A percentile compares a stretch with the other conserved stretches of the same genome.
These are phyloP conservation scores for Sinocyclocheilus anophthalmus DNA, from an alignment of 2,113 vertebrate species.

Conservation along the genomic window DNA sequence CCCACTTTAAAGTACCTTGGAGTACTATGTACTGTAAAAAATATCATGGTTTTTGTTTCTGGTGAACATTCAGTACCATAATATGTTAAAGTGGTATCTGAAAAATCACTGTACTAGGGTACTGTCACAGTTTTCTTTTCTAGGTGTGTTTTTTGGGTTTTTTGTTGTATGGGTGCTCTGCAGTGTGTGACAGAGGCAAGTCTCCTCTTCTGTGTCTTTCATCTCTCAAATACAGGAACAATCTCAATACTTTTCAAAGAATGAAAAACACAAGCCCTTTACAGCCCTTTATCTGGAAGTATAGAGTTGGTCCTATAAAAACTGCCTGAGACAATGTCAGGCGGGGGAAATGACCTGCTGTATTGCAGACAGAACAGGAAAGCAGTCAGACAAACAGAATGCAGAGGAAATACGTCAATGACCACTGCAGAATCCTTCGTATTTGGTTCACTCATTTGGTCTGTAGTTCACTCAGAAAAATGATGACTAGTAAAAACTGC, in stretches of 20 bases:
- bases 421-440: not conserved
- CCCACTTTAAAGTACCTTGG: not conserved
- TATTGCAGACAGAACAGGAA: constrained; percentile 8
- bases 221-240: constrained; percentile 32
- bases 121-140: not conserved
- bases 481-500: not conserved
- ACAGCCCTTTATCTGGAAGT: not conserved
- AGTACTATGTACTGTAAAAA: not conserved
- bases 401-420: not conserved
- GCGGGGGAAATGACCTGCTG: constrained; percentile 9
- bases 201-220: not conserved
- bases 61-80: not conserved
- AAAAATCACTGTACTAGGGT: no score
- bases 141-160: not conserved
- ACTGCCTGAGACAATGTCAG: constrained; percentile 14
- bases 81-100: not conserved
- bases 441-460: not conserved
- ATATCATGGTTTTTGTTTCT: not conserved
- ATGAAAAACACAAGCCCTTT: constrained; percentile 27
- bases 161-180: not conserved
- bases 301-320: not conserved
- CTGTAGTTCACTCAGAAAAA: not conserved
- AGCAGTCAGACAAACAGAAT: constrained; percentile 5
- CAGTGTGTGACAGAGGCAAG: not conserved
- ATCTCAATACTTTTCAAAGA: constrained; percentile 19